Evolutionary conservation across 2,113 vertebrate species (phyloP).

Genomic region (Candoia aspera): DNA sequence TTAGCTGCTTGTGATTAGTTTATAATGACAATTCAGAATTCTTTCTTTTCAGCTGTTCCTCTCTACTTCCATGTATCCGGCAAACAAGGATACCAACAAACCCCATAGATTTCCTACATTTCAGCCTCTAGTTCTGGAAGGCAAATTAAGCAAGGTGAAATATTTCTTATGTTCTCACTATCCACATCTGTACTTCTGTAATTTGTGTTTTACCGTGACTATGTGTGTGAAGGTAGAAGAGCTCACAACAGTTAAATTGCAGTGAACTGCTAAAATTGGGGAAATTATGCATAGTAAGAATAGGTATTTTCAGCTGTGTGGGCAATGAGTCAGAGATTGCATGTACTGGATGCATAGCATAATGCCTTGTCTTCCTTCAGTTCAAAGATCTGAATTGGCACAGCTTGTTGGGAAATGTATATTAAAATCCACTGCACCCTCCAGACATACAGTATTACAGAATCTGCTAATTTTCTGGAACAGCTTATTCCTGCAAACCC

Average conservation of each 20-base stretch:
- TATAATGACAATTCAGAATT: conserved; percentile 7
- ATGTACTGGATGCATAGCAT: background rate
- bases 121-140: background rate
- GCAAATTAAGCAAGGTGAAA: background rate
- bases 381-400: background rate
- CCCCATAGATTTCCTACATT: background rate
- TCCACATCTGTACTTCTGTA: background rate
- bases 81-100: background rate
- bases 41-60: background rate
- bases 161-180: background rate
- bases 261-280: background rate
- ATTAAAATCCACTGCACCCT: background rate
- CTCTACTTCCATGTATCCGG: background rate
- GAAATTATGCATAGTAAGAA: background rate
- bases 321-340: background rate
- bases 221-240: background rate
- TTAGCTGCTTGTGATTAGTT: background rate
- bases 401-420: background rate
- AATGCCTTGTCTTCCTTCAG: background rate
- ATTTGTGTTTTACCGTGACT: background rate
- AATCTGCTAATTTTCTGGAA: background rate
- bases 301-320: background rate
- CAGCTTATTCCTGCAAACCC: background rate
- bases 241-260: background rate
- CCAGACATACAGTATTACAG: background rate